These are phyloP conservation scores for Apeira syringaria DNA, from an alignment of 2,888 invertebrate species.

Conservation along the genomic window DNA sequence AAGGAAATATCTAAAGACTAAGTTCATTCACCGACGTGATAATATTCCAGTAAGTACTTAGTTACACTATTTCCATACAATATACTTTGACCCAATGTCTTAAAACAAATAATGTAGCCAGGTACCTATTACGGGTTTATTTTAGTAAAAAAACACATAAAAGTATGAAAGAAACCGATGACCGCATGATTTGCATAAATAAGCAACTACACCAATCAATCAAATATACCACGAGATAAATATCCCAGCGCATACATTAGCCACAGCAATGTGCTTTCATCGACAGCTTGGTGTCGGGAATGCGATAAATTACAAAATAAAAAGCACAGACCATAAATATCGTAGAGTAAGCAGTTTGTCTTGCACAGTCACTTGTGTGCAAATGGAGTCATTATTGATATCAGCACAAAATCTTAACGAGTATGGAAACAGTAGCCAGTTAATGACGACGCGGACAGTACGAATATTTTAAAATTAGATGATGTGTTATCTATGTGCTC, in stretches of 20 bases:
- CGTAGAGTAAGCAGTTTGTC: conserved; percentile 31
- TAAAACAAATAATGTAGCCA: too few relatives aligned
- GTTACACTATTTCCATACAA: too few relatives aligned
- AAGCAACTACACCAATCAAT: conserved; percentile 6
- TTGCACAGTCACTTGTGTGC: conserved; percentile 35
- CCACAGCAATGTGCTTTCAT: conserved; percentile 14
- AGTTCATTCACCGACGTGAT: too few relatives aligned
- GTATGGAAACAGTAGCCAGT: too few relatives aligned
- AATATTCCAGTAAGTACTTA: too few relatives aligned
- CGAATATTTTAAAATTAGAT: too few relatives aligned
- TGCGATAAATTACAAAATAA: conserved; percentile 33
- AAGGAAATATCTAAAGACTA: too few relatives aligned
- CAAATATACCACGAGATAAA: conserved; percentile 13
- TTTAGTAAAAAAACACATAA: neutral
- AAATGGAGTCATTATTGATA: conserved; percentile 32
- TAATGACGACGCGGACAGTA: too few relatives aligned
- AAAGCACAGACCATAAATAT: conserved; percentile 24
- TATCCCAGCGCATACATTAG: conserved; percentile 11
- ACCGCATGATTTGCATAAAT: conserved; percentile 11
- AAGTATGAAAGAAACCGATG: neutral
- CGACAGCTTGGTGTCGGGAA: conserved; percentile 8
- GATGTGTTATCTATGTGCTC: too few relatives aligned
- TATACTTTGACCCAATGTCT: too few relatives aligned
- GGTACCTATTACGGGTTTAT: too few relatives aligned
- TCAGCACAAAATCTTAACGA: too few relatives aligned